These are phyloP conservation scores for Muscina levida DNA, from an alignment of 2,888 invertebrate genomes.

Conservation along the genomic window DNA sequence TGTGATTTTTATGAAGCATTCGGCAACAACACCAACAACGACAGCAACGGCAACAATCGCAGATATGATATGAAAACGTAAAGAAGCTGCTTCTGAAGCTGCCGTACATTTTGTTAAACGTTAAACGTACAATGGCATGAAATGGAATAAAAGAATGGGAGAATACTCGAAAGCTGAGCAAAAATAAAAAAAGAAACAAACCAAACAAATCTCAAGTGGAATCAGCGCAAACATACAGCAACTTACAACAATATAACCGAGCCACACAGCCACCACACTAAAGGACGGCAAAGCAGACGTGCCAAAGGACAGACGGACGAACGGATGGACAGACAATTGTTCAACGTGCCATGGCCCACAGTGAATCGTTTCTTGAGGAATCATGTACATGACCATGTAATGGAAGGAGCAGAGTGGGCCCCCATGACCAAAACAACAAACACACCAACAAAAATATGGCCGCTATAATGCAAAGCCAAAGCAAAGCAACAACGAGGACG, in stretches of 20 bases:
- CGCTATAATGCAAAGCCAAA: slow-evolving; percentile 22
- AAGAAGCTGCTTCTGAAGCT: slow-evolving; percentile 70
- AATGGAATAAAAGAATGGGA: slow-evolving; percentile 8
- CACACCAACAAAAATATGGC: slow-evolving; percentile 50
- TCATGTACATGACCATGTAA: slow-evolving; percentile 47
- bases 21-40: slow-evolving; percentile 17
- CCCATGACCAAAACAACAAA: slow-evolving; percentile 44
- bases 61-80: slow-evolving; percentile 65
- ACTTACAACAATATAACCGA: no score
- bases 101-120: slow-evolving; percentile 51
- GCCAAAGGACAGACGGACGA: slow-evolving; percentile 5
- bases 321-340: background rate
- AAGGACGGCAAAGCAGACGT: slow-evolving; percentile 32
- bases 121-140: slow-evolving; percentile 47
- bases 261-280: slow-evolving; percentile 15
- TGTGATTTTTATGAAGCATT: background rate
- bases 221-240: slow-evolving; percentile 33
- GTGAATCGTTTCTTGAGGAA: slow-evolving; percentile 62
- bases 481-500: slow-evolving; percentile 37
- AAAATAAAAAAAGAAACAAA: slow-evolving; percentile 28
- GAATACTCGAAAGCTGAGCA: slow-evolving; percentile 26
- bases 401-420: slow-evolving; percentile 71
- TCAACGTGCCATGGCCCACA: slow-evolving; percentile 43
- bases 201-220: slow-evolving; percentile 68
- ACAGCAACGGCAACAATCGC: slow-evolving; percentile 34